Evolutionary conservation across 2,888 invertebrate genomes (phyloP).

Genomic region (Nebria brevicollis): DNA sequence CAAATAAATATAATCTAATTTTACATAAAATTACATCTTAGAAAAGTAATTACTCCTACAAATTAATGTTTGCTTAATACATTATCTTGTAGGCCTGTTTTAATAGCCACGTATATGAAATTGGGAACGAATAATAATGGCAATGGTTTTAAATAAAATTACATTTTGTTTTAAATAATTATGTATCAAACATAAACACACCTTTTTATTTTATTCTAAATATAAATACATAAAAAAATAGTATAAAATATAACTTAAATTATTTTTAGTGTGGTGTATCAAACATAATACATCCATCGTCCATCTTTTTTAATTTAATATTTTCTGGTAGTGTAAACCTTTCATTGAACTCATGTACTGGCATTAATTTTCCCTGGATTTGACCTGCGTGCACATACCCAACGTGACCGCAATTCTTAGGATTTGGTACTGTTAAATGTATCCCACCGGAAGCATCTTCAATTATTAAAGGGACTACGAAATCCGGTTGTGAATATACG

Average conservation of each 20-base stretch:
- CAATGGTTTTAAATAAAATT: not conserved
- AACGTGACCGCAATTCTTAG: constrained; percentile 18
- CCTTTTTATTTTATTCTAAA: not conserved
- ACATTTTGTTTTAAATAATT: not conserved
- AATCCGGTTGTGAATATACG: constrained; percentile 18
- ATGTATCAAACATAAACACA: not conserved
- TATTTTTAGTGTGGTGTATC: not conserved
- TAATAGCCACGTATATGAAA: no score
- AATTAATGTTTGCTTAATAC: no score
- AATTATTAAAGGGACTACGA: constrained; percentile 28
- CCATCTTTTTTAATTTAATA: constrained; percentile 15
- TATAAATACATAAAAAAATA: not conserved
- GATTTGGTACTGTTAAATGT: constrained; percentile 20
- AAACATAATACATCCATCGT: constrained; percentile 9
- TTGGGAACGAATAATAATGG: not conserved
- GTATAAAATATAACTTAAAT: not conserved
- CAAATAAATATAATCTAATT: no score
- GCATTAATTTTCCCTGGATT: constrained; percentile 24
- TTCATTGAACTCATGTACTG: constrained; percentile 20
- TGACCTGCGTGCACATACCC: constrained; percentile 23
- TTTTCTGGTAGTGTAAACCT: constrained; percentile 28
- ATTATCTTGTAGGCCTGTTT: no score
- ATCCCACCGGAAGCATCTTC: constrained; percentile 6
- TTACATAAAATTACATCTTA: no score
- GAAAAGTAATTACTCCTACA: no score